Evolutionary conservation across 2,113 vertebrate species (phyloP), one percentile per base, ranked within the genome.

Genomic region (Mormoops blainvillei): DNA sequence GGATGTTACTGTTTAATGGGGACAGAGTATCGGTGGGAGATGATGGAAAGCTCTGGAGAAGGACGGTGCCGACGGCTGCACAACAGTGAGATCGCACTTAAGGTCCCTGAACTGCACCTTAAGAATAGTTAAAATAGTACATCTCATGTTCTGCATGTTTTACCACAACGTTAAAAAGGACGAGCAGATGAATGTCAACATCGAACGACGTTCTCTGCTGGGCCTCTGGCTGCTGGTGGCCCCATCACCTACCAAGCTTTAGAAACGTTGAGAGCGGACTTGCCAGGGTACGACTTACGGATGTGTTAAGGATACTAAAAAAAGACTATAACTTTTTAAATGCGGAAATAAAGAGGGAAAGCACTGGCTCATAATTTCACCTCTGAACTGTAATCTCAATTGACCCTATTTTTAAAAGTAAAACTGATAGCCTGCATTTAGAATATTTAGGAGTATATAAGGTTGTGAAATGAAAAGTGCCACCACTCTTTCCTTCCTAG

Each of bases 41-140:
- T 8, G 33, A 26, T 15, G 15, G 24, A 5, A 65, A 48, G 33
- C 63, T 41, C 36, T 33, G 22, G 41, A 38, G 10, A 13, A 0
- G 13, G 22, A 5, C 1, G 1, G 2, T 13, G 6, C 45, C 22
- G 10, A 56, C 1, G 8, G 33, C 13, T 33, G 15, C 3, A 31
- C 41, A n/a, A 18, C 5, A 33, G 7, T 24, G 20, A 22, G 26
- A 54, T 48, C 1, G 1, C 18, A 5, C 43, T 24, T n/a, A 48
- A 67, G 52, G 28, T 2, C 88, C 22, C 45, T 38, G 10, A 61
- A 43, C 22, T 2, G 2, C 20, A 26, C 33, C 36, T 61, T 61
- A 14, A 54, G 45, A 86, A 36, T 28, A 7, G 48, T 52, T 33
- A 33, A 36, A 45, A 43, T 33, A 28, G 43, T 43, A 31, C 54